phyloP scores from a whole-genome alignment of 2,113 vertebrate genomes.

The Labrus mixtus region DNA sequence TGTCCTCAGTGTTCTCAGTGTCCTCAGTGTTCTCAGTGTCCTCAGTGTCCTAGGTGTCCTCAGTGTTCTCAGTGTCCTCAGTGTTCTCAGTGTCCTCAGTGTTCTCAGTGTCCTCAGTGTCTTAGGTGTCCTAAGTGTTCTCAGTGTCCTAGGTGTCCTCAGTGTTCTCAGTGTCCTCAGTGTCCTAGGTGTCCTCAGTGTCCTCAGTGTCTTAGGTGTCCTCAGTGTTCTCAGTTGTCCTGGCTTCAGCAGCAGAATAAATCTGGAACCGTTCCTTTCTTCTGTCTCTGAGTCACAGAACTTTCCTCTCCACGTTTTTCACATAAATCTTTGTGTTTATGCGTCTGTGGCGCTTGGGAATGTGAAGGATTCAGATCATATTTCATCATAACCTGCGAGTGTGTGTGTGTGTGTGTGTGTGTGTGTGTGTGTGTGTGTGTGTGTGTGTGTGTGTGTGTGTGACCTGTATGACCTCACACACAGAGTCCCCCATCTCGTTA shows the following conservation, averaged over 20 bases:
- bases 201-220: no score
- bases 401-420: slow-evolving; percentile 17
- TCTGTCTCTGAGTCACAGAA: background rate
- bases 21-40: no score
- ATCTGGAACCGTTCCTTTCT: background rate
- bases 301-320: slow-evolving; percentile 24
- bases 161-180: no score
- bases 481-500: background rate
- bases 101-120: no score
- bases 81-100: no score
- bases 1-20: no score
- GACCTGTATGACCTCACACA: slow-evolving; percentile 17
- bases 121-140: no score
- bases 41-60: no score
- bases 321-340: slow-evolving; percentile 57
- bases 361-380: slow-evolving; percentile 58
- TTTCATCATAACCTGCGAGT: slow-evolving; percentile 38
- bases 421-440: slow-evolving; percentile 15
- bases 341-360: slow-evolving; percentile 38
- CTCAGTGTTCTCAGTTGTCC: background rate
- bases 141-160: no score
- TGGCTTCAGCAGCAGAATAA: slow-evolving; percentile 4
- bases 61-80: no score
- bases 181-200: no score
- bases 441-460: slow-evolving; percentile 28